Evolutionary conservation across 1,140 invertebrate genomes (phyloP).

Genomic region (Drosophila tropicalis): DNA sequence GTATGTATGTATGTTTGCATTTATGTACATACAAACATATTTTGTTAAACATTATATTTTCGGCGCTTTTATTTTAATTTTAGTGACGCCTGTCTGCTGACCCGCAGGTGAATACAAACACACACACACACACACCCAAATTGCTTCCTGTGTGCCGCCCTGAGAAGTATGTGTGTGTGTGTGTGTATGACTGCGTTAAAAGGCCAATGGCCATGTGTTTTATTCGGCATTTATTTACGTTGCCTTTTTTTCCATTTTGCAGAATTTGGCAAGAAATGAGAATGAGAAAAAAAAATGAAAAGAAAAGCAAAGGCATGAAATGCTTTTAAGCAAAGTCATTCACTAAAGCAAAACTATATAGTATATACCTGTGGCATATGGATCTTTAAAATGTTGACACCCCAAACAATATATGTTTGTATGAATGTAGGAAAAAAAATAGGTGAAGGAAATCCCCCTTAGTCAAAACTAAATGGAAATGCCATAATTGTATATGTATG

Average conservation of each 20-base stretch:
- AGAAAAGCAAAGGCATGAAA: slow-evolving; percentile 31
- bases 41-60: slow-evolving; percentile 43
- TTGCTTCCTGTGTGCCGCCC: slow-evolving; percentile 44
- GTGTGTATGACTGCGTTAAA: slow-evolving; percentile 44
- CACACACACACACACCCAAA: slow-evolving; percentile 36
- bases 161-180: slow-evolving; percentile 8
- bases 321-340: slow-evolving; percentile 54
- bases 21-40: neutral
- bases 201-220: slow-evolving; percentile 64
- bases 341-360: slow-evolving; percentile 21
- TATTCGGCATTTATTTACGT: slow-evolving; percentile 61
- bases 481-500: neutral
- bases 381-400: slow-evolving; percentile 30
- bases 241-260: slow-evolving; percentile 22
- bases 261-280: slow-evolving; percentile 16
- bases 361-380: slow-evolving; percentile 28
- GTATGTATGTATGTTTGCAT: neutral
- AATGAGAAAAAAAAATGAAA: slow-evolving; percentile 44
- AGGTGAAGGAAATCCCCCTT: slow-evolving; percentile 8
- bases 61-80: slow-evolving; percentile 69
- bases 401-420: neutral
- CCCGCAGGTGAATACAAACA: slow-evolving; percentile 27
- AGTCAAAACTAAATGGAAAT: slow-evolving; percentile 9
- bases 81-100: slow-evolving; percentile 42
- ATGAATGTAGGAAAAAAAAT: neutral